Evolutionary conservation across 2,888 invertebrate genomes (phyloP), one percentile per base, ranked within the genome.

Genomic region (Rhopalosiphum nymphaeae): DNA sequence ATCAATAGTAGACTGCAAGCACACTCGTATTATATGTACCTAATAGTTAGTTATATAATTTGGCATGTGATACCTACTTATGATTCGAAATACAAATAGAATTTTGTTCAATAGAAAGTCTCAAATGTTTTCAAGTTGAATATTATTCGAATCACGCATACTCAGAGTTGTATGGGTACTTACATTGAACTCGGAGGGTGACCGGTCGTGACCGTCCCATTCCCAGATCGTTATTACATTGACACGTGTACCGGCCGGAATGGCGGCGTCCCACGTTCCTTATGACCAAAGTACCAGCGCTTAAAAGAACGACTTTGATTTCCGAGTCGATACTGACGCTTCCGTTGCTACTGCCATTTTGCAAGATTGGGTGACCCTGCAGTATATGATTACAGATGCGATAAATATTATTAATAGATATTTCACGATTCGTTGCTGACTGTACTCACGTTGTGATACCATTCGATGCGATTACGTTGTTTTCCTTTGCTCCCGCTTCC

Each of bases 261-360:
- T 94, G 94, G 42, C 61, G 94, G 0, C 86, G 94, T 29, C 86
- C 61, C 36, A 94, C 94, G 49, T 94, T 94, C 44, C 94, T 91
- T 42, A 94, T 94, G 53, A 94, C 94, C 67, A 94, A 91, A 11
- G 94, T 94, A n/a, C 94, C 94, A 21, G 94, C 90, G 42, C 94
- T 94, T 25, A 94, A 86, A 29, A 94, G 91, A 42, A 94, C 94
- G 49, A 90, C 90, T 91, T 90, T 94, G 86, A 91, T 91, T 11
- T 94, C 94, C 36, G 86, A 91, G 49, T 86, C 67, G 42, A 57
- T 49, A 49, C 49, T 91, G 36, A 57, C 25, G 46, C 94, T 90
- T n/a, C 91, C 57, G 89, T 89, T 93, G 46, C 11, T 46, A 10
- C 57, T 94, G 11, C 91, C 86, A 29, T 91, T 91, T 91, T 91